Conservation (phyloP, 2,113 vertebrate species). For the Amphiprion ocellaris region DNA sequence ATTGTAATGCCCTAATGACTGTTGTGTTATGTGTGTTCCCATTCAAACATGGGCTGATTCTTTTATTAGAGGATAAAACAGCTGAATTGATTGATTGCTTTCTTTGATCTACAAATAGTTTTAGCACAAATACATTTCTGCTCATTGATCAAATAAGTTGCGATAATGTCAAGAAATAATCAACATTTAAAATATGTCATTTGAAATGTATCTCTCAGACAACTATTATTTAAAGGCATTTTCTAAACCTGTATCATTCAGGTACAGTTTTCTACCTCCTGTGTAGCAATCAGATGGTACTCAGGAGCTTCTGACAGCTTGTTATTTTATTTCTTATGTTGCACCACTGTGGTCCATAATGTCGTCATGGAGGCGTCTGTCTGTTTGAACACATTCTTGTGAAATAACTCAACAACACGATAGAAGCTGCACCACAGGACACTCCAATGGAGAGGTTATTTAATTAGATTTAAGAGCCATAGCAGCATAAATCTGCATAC, state of each 20-base stretch:
- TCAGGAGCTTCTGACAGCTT: not conserved
- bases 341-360: not conserved
- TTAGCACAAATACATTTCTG: too few relatives aligned
- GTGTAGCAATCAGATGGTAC: not conserved
- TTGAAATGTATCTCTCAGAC: too few relatives aligned
- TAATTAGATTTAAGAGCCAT: conserved; percentile 46
- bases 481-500: conserved; percentile 41
- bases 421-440: conserved; percentile 7
- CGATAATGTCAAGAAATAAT: not conserved
- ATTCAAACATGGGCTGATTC: too few relatives aligned
- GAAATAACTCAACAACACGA: conserved; percentile 27
- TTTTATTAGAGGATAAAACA: not conserved
- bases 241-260: too few relatives aligned
- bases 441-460: conserved; percentile 33
- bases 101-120: too few relatives aligned
- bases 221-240: too few relatives aligned
- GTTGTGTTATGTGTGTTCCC: not conserved
- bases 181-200: too few relatives aligned
- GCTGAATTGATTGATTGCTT: not conserved
- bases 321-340: conserved; percentile 5
- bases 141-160: too few relatives aligned
- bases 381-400: conserved; percentile 16
- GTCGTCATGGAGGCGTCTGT: conserved; percentile 13
- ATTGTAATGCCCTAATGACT: not conserved
- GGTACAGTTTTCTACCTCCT: too few relatives aligned